A percentile compares a stretch with the other conserved stretches of the same genome.
phyloP scores from a whole-genome alignment of 1,140 invertebrate species.

The Aphelinus atriplicis region DNA sequence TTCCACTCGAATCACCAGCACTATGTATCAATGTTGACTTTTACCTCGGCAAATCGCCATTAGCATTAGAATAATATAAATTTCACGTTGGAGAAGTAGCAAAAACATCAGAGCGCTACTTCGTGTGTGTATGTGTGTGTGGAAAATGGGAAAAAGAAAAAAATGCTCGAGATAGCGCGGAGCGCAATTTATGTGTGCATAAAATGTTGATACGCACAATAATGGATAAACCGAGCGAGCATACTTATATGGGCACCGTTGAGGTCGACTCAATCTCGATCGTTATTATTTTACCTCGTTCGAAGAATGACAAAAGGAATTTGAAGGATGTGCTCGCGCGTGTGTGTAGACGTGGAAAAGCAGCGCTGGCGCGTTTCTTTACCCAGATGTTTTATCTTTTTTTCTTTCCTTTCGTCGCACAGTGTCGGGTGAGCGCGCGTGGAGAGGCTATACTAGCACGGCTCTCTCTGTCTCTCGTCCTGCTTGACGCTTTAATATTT shows the following conservation, averaged over 20 bases:
- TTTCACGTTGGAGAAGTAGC: slow-evolving; percentile 1
- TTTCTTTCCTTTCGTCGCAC: neutral
- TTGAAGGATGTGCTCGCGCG: slow-evolving; percentile 3
- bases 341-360: neutral
- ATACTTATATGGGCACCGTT: no score
- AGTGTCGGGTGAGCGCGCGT: no score
- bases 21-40: neutral
- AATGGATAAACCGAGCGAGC: no score
- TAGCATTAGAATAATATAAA: slow-evolving; percentile 34
- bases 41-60: neutral
- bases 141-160: neutral
- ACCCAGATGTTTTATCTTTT: neutral
- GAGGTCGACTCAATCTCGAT: neutral
- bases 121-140: no score
- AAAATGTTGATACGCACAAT: no score
- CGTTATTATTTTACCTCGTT: slow-evolving; percentile 6
- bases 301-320: slow-evolving; percentile 17
- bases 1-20: neutral
- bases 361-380: neutral
- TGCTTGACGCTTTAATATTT: slow-evolving; percentile 30
- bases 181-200: no score
- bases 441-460: no score
- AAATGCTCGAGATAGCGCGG: neutral
- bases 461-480: neutral
- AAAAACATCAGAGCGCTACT: no score